A percentile compares a stretch with the other conserved stretches of the same genome.
These are phyloP conservation scores for Molossus alvarezi DNA, from an alignment of 2,797 vertebrate species.

Conservation along the genomic window DNA sequence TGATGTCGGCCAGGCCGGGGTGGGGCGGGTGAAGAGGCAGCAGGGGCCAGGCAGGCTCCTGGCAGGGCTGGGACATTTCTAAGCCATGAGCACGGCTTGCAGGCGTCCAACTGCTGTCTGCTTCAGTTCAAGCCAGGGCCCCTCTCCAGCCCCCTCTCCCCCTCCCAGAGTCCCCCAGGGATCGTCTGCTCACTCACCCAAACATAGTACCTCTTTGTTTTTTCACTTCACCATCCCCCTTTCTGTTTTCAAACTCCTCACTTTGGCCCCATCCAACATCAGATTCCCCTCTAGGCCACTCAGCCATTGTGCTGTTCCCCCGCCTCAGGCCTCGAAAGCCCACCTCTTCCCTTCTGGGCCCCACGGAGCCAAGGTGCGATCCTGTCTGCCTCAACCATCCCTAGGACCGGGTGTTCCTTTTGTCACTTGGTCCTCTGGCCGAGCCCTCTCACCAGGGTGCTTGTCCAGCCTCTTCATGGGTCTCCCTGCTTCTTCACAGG, in stretches of 20 bases:
- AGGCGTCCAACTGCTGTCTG: constrained; percentile 80
- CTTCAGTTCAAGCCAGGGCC: constrained; percentile 75
- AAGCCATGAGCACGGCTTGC: constrained; percentile 82
- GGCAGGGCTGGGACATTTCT: constrained; percentile 83
- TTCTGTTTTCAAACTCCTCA: neutral
- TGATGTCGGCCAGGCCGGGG: constrained; percentile 48
- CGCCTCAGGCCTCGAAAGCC: neutral
- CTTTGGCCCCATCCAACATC: neutral
- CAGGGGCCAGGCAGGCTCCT: constrained; percentile 73
- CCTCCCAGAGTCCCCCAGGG: constrained; percentile 46
- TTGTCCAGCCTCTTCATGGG: neutral
- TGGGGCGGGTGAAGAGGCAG: neutral
- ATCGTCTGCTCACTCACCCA: neutral
- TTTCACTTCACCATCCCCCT: neutral
- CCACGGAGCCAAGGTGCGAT: neutral
- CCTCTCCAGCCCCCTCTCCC: constrained; percentile 53
- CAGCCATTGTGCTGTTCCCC: neutral
- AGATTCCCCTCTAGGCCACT: neutral
- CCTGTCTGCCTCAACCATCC: neutral
- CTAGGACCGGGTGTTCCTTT: neutral
- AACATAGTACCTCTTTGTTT: constrained; percentile 40
- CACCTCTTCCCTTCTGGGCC: too few relatives aligned
- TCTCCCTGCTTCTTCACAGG: neutral
- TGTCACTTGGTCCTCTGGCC: neutral
- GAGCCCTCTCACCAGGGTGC: neutral